A percentile compares a stretch with the other conserved stretches of the same genome.
Conservation (phyloP, 1,140 invertebrate genomes). For the Cotesia chilonis region DNA sequence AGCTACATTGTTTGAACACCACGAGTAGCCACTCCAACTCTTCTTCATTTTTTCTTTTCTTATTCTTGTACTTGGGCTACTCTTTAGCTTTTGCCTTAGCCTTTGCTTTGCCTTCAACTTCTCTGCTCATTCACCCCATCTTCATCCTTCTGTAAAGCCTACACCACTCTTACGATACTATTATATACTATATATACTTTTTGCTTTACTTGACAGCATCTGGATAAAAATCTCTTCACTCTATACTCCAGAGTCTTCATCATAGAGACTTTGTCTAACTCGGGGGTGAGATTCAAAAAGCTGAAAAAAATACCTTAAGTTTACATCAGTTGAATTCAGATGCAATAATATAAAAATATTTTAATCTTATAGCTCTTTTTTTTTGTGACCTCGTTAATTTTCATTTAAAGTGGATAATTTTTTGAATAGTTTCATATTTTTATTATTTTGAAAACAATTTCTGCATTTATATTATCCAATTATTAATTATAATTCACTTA, state of each 20-base stretch:
- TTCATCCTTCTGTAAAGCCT: slow-evolving; percentile 2
- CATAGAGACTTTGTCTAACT: slow-evolving; percentile 2
- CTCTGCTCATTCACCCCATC: not conserved
- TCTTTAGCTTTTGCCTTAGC: too few relatives aligned
- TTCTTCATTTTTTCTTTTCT: slow-evolving; percentile 41
- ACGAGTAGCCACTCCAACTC: slow-evolving; percentile 41
- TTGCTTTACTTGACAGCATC: slow-evolving; percentile 3
- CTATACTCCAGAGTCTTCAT: slow-evolving; percentile 7
- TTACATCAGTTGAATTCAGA: too few relatives aligned
- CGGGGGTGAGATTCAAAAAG: not conserved
- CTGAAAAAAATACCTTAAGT: not conserved
- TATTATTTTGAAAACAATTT: too few relatives aligned
- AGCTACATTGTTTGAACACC: slow-evolving; percentile 50
- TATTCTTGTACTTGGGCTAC: slow-evolving; percentile 15
- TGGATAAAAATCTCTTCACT: too few relatives aligned
- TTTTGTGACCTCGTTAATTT: too few relatives aligned
- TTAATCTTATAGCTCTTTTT: not conserved
- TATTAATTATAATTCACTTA: too few relatives aligned
- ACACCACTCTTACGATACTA: not conserved
- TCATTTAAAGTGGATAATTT: not conserved
- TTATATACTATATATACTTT: not conserved
- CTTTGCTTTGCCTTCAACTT: not conserved
- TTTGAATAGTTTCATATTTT: too few relatives aligned
- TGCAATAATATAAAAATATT: too few relatives aligned
- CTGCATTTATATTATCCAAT: too few relatives aligned